Conservation (phyloP, 2,888 invertebrate genomes). For the Oscheius sp. region DNA sequence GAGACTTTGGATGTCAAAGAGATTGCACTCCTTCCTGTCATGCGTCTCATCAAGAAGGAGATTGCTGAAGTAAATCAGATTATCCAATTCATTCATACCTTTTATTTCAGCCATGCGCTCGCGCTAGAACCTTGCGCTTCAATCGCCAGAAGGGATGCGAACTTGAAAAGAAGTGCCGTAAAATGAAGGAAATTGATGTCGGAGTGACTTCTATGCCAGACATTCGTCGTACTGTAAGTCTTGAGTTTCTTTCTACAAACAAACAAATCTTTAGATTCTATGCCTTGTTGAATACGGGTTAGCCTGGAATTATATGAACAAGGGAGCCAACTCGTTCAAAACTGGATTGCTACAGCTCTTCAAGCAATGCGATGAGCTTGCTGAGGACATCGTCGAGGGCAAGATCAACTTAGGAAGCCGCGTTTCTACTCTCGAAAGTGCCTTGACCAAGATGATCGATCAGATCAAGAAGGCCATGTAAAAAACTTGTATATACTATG, state of each 20-base stretch:
- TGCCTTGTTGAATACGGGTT: slow-evolving; percentile 25
- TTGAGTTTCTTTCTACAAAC: background rate
- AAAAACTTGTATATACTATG: slow-evolving; percentile 18
- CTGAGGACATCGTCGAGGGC: background rate
- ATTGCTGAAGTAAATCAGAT: slow-evolving; percentile 16
- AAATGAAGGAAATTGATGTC: slow-evolving; percentile 15
- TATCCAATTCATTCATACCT: background rate
- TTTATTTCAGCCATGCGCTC: slow-evolving; percentile 2
- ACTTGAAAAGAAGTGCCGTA: slow-evolving; percentile 22
- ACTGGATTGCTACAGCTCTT: slow-evolving; percentile 18
- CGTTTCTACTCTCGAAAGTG: slow-evolving; percentile 7
- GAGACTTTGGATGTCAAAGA: slow-evolving; percentile 14
- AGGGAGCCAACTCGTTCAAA: slow-evolving; percentile 14
- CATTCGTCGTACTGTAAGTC: slow-evolving; percentile 18
- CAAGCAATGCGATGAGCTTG: slow-evolving; percentile 13
- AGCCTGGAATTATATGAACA: slow-evolving; percentile 18
- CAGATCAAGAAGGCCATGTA: slow-evolving; percentile 29
- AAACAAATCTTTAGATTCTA: slow-evolving; percentile 5
- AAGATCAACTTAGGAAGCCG: slow-evolving; percentile 9
- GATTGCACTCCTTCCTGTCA: slow-evolving; percentile 11
- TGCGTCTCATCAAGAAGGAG: slow-evolving; percentile 26
- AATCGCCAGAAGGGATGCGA: slow-evolving; percentile 7
- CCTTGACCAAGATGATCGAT: slow-evolving; percentile 17
- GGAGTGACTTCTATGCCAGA: background rate
- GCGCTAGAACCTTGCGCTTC: slow-evolving; percentile 16